Percentiles rank a stretch among this genome's conserved stretches.
Evolutionary conservation across 1,140 invertebrate species (phyloP).

Genomic region (Zaprionus nigranus): DNA sequence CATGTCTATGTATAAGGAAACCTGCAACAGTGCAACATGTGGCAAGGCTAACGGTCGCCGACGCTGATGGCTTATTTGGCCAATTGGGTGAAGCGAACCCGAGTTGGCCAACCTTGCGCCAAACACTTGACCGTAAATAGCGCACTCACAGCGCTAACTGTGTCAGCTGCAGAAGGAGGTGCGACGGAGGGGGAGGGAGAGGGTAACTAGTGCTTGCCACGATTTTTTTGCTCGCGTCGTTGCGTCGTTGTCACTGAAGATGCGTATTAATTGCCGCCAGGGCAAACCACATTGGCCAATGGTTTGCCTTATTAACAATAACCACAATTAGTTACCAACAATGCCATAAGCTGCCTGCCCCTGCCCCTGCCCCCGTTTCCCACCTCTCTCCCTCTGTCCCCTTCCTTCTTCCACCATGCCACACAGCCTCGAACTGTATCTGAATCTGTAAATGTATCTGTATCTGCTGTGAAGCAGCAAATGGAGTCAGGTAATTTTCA

Average conservation of each 20-base stretch:
- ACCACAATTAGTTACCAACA: conserved; percentile 65
- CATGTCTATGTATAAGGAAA: conserved; percentile 65
- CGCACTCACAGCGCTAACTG: conserved; percentile 48
- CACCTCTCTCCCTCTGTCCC: background rate
- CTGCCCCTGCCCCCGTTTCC: too few relatives aligned
- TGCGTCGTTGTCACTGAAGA: background rate
- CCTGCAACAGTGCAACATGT: conserved; percentile 41
- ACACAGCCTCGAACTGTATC: conserved; percentile 4
- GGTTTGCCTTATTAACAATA: conserved; percentile 72
- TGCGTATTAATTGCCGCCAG: conserved; percentile 70
- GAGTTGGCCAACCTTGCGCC: conserved; percentile 58
- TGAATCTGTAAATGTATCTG: background rate
- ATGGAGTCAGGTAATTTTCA: conserved; percentile 72
- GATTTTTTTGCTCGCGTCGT: background rate
- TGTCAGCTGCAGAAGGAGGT: conserved; percentile 49
- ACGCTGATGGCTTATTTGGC: conserved; percentile 69
- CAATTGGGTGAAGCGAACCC: conserved; percentile 75
- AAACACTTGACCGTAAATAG: conserved; percentile 80
- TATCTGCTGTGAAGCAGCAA: conserved; percentile 50
- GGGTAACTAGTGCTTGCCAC: background rate
- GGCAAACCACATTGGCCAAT: conserved; percentile 73
- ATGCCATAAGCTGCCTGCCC: background rate
- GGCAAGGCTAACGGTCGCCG: conserved; percentile 60
- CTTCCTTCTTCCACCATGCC: too few relatives aligned
- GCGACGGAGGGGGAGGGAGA: too few relatives aligned